These are phyloP conservation scores for Psix sp. DNA, from an alignment of 1,140 invertebrate species.

Conservation along the genomic window DNA sequence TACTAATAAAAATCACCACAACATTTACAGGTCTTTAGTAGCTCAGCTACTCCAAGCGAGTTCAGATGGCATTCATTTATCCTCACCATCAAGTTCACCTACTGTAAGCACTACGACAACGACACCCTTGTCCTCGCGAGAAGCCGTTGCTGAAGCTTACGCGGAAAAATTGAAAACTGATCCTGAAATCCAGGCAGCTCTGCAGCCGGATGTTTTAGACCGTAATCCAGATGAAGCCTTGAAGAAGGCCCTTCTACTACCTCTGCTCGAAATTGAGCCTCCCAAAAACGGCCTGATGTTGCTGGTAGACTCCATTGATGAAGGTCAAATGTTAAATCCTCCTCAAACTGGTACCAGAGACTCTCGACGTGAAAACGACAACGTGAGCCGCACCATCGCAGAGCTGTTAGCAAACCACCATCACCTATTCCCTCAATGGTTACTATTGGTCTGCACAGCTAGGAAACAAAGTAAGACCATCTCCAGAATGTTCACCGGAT, in stretches of 20 bases:
- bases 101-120: conserved; percentile 39
- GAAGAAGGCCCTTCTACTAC: conserved; percentile 91
- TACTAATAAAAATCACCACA: neutral
- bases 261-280: conserved; percentile 88
- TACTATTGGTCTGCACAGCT: conserved; percentile 93
- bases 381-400: conserved; percentile 85
- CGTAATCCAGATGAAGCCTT: conserved; percentile 93
- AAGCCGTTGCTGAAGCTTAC: conserved; percentile 85
- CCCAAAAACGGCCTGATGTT: conserved; percentile 90
- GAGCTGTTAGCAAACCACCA: conserved; percentile 92
- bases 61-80: conserved; percentile 69
- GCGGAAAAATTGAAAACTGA: conserved; percentile 87
- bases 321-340: conserved; percentile 78
- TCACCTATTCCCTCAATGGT: conserved; percentile 94
- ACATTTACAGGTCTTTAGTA: conserved; percentile 80
- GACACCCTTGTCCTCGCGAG: conserved; percentile 64
- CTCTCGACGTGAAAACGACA: conserved; percentile 74
- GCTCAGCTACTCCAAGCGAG: conserved; percentile 81
- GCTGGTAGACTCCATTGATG: conserved; percentile 95
- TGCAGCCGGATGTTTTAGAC: conserved; percentile 85
- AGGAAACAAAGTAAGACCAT: conserved; percentile 90
- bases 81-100: conserved; percentile 55
- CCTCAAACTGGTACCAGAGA: conserved; percentile 69
- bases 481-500: conserved; percentile 94
- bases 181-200: conserved; percentile 84